phyloP scores from a whole-genome alignment of 2,888 invertebrate species.

The Apodemia zela region DNA sequence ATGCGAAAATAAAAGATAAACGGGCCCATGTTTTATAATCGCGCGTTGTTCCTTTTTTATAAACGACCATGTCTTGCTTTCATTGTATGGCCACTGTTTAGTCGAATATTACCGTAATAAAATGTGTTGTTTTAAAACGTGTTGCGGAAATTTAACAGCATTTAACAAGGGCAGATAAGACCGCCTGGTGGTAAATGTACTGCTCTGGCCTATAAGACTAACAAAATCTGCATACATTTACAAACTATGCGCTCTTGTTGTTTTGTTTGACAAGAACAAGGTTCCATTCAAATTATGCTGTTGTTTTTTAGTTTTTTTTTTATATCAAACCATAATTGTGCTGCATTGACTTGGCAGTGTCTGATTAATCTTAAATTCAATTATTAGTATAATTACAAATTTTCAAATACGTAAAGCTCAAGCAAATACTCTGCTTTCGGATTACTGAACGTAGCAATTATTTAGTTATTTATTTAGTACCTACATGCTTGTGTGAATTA shows the following conservation, averaged over 20 bases:
- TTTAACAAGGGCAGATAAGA: slow-evolving; percentile 9
- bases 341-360: too few species aligned
- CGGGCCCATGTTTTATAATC: slow-evolving; percentile 36
- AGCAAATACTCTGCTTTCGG: too few species aligned
- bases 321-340: too few species aligned
- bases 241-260: background rate
- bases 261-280: background rate
- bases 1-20: slow-evolving; percentile 39
- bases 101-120: slow-evolving; percentile 15
- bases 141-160: slow-evolving; percentile 5
- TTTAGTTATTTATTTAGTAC: too few species aligned
- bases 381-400: too few species aligned
- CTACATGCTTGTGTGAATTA: too few species aligned
- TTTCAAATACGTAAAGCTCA: too few species aligned
- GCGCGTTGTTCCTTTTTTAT: slow-evolving; percentile 16
- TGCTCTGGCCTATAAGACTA: background rate
- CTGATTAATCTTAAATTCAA: too few species aligned
- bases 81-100: slow-evolving; percentile 16
- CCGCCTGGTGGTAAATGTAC: slow-evolving; percentile 7
- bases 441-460: too few species aligned
- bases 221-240: background rate
- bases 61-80: slow-evolving; percentile 9
- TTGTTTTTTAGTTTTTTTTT: background rate
- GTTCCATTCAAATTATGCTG: background rate
- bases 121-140: slow-evolving; percentile 11